Evolutionary conservation across 2,113 vertebrate species (phyloP).

Genomic region (Fulica atra): DNA sequence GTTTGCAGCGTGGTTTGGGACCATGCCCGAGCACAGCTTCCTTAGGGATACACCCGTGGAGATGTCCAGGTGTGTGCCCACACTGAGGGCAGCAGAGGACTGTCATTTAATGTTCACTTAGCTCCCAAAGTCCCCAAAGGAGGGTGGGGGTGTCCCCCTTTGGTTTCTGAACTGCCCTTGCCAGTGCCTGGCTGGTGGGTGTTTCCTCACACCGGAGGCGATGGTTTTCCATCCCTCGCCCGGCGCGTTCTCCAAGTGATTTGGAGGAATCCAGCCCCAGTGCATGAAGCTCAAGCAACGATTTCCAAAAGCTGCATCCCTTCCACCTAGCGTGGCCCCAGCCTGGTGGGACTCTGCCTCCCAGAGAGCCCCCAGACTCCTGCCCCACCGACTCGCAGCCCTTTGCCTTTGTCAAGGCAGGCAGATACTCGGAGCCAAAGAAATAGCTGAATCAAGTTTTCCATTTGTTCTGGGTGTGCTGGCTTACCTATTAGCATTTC

Average conservation of each 20-base stretch:
- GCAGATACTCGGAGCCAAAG: background rate
- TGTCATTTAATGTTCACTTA: background rate
- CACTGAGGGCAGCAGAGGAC: fast-evolving
- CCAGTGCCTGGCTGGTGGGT: background rate
- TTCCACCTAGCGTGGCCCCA: fast-evolving
- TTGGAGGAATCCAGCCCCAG: background rate
- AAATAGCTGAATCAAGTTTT: background rate
- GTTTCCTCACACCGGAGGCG: background rate
- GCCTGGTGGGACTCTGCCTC: background rate
- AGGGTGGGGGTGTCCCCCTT: background rate
- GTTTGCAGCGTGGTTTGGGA: background rate
- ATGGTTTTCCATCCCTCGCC: slow-evolving; percentile 6
- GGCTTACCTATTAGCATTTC: background rate
- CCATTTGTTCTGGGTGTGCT: slow-evolving; percentile 10
- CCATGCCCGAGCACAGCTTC: background rate
- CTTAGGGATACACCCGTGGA: background rate
- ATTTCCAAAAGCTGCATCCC: background rate
- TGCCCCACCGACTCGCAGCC: background rate
- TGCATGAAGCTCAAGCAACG: fast-evolving
- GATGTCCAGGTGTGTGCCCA: background rate
- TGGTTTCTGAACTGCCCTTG: background rate
- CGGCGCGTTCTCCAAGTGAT: background rate
- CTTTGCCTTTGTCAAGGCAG: background rate
- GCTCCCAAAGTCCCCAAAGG: background rate
- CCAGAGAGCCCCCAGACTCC: background rate